These are phyloP conservation scores for Drosophila formosana DNA, from an alignment of 2,888 invertebrate genomes.

Conservation along the genomic window DNA sequence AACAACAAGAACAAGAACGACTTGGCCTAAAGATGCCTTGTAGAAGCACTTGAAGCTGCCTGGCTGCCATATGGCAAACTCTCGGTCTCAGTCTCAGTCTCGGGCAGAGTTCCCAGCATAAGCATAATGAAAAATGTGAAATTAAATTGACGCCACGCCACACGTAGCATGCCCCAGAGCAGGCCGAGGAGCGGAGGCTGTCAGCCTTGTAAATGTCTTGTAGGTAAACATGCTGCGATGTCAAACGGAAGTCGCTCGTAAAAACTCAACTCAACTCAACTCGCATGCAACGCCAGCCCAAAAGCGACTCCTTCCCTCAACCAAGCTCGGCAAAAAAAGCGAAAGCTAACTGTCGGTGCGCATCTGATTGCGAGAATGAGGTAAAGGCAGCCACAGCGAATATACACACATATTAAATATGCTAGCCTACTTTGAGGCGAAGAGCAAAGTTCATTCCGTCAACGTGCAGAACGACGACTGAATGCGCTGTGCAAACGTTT, in stretches of 20 bases:
- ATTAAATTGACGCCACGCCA: slow-evolving; percentile 74
- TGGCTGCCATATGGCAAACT: slow-evolving; percentile 40
- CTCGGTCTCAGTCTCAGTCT: slow-evolving; percentile 15
- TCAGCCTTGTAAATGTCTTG: slow-evolving; percentile 78
- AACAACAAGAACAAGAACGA: slow-evolving; percentile 3
- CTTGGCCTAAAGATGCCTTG: slow-evolving; percentile 11
- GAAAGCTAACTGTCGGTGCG: slow-evolving; percentile 47
- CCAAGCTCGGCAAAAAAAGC: slow-evolving; percentile 9
- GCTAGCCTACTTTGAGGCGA: slow-evolving; percentile 50
- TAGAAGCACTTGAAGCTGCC: slow-evolving; percentile 7
- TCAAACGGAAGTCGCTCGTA: slow-evolving; percentile 78
- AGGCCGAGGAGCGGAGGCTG: slow-evolving; percentile 20
- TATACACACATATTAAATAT: slow-evolving; percentile 56
- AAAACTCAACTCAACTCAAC: slow-evolving; percentile 74
- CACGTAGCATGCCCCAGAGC: slow-evolving; percentile 49
- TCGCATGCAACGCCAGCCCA: slow-evolving; percentile 33
- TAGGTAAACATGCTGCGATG: slow-evolving; percentile 78
- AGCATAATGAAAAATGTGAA: slow-evolving; percentile 80
- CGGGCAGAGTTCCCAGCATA: slow-evolving; percentile 49
- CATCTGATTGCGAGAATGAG: slow-evolving; percentile 37
- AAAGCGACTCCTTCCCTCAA: slow-evolving; percentile 24
- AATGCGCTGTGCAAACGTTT: slow-evolving; percentile 33
- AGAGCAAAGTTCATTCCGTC: background rate
- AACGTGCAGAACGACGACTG: slow-evolving; percentile 1
- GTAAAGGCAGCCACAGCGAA: background rate